Evolutionary conservation across 2,888 invertebrate species (phyloP).

Genomic region (Cephus rjabovi): DNA sequence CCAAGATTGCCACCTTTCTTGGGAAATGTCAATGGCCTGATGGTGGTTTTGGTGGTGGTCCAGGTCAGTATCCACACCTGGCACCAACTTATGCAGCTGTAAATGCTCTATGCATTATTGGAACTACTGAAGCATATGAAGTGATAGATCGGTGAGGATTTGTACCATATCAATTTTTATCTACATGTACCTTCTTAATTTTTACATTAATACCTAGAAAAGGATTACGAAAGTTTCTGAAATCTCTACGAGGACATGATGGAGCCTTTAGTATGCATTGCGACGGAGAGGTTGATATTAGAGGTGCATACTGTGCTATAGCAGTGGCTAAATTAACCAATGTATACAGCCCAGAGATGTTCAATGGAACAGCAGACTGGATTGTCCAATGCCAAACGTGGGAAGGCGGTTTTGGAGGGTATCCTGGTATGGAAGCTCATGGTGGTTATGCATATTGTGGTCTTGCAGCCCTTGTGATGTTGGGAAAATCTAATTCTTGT

Average conservation of each 20-base stretch:
- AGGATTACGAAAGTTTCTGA: constrained; percentile 81
- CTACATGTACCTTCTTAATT: background rate
- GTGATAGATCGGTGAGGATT: constrained; percentile 81
- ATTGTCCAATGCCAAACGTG: constrained; percentile 95
- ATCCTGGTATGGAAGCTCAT: constrained; percentile 96
- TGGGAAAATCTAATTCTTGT: constrained; percentile 81
- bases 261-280: constrained; percentile 94
- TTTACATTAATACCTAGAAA: constrained; percentile 63
- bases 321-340: constrained; percentile 90
- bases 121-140: constrained; percentile 86
- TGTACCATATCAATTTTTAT: background rate
- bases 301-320: constrained; percentile 97
- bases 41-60: constrained; percentile 96
- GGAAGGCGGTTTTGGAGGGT: constrained; percentile 98
- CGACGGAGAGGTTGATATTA: constrained; percentile 93
- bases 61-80: constrained; percentile 91
- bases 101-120: constrained; percentile 90
- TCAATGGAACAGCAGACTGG: constrained; percentile 92
- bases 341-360: constrained; percentile 80
- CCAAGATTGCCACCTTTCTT: constrained; percentile 72
- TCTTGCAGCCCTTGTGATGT: constrained; percentile 86
- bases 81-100: constrained; percentile 98
- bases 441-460: constrained; percentile 99
- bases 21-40: constrained; percentile 79
- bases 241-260: constrained; percentile 80